Conservation (phyloP, 1,140 invertebrate species). For the Tribolium castaneum region DNA sequence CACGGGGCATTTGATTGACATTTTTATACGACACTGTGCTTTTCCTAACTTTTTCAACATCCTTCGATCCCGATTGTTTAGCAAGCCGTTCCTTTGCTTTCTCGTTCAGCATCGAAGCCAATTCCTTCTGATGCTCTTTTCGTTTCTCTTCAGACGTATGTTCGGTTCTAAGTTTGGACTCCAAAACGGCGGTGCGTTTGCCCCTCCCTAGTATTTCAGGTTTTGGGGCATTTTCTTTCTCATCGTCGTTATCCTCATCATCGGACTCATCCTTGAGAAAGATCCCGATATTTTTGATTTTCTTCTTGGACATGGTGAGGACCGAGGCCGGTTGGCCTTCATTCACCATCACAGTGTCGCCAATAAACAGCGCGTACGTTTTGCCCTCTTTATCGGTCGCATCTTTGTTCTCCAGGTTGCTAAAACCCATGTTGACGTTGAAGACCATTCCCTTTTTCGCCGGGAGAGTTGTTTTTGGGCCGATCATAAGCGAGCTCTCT, state of each 20-base stretch:
- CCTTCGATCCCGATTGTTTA: conserved; percentile 85
- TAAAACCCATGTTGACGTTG: conserved; percentile 94
- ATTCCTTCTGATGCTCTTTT: conserved; percentile 95
- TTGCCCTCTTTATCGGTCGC: conserved; percentile 89
- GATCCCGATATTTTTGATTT: conserved; percentile 96
- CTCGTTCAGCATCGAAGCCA: conserved; percentile 91
- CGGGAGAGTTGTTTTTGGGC: conserved; percentile 85
- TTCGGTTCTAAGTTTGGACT: conserved; percentile 95
- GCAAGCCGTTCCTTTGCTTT: conserved; percentile 92
- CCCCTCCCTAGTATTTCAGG: conserved; percentile 80
- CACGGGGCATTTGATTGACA: conserved; percentile 90
- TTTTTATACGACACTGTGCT: conserved; percentile 96
- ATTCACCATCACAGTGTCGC: conserved; percentile 96
- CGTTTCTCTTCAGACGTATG: conserved; percentile 97
- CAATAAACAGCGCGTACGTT: conserved; percentile 94
- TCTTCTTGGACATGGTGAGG: conserved; percentile 94
- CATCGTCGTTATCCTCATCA: conserved; percentile 82
- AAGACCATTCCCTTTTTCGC: conserved; percentile 97
- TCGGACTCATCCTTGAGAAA: conserved; percentile 95
- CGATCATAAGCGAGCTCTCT: conserved; percentile 92
- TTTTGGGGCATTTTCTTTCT: conserved; percentile 74
- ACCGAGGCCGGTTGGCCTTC: conserved; percentile 86
- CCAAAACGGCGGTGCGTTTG: conserved; percentile 92
- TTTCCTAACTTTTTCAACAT: conserved; percentile 92
- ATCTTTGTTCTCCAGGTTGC: conserved; percentile 86